Percentiles rank a stretch among this genome's conserved stretches.
These are phyloP conservation scores for Streptopelia turtur DNA, from an alignment of 2,797 vertebrate genomes.

Conservation along the genomic window DNA sequence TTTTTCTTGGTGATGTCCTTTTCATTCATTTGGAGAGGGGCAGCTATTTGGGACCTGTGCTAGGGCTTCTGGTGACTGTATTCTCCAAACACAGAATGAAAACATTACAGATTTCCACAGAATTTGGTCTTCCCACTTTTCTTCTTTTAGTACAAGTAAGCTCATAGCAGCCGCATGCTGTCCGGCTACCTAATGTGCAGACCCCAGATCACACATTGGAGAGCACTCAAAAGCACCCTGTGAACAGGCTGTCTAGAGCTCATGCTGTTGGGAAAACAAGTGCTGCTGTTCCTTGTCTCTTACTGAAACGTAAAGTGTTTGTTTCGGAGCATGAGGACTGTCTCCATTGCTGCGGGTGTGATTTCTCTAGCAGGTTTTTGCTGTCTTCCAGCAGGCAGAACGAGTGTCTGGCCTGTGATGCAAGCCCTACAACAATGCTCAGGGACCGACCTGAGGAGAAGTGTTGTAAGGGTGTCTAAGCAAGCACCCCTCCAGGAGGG, in stretches of 20 bases:
- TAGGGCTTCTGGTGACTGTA: background rate
- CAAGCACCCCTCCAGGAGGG: slow-evolving; percentile 36
- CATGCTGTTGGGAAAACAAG: background rate
- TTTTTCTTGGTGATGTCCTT: background rate
- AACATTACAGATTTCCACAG: background rate
- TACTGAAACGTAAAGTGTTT: background rate
- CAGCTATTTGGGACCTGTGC: background rate
- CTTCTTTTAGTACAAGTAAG: background rate
- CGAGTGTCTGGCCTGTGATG: slow-evolving; percentile 46
- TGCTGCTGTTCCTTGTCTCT: background rate
- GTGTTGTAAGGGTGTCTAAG: slow-evolving; percentile 44
- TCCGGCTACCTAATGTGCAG: fast-evolving
- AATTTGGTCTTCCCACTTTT: background rate
- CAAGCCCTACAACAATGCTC: slow-evolving; percentile 1
- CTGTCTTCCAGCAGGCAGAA: slow-evolving; percentile 38
- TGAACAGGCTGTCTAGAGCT: background rate
- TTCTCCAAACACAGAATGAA: background rate
- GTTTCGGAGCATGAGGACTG: background rate
- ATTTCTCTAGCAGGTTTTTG: slow-evolving; percentile 48
- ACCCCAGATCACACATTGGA: fast-evolving
- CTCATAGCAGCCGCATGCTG: background rate
- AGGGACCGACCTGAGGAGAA: background rate
- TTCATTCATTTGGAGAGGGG: background rate
- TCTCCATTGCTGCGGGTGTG: background rate
- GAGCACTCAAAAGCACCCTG: background rate